Percentiles rank a stretch among this genome's conserved stretches.
Conservation (phyloP, 2,113 vertebrate species). For the Telmatochromis sp. region DNA sequence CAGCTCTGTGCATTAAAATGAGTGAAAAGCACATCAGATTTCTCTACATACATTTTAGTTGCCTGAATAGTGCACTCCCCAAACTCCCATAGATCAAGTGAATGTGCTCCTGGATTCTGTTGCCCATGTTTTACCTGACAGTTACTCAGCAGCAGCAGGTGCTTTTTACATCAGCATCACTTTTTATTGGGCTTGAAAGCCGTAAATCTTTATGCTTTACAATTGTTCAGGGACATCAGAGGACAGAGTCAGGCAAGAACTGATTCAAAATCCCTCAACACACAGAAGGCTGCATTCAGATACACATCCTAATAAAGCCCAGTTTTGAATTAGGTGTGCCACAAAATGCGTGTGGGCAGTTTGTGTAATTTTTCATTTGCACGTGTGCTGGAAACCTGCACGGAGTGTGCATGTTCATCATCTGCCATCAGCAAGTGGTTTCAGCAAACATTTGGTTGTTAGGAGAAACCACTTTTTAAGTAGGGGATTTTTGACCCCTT, state of each 20-base stretch:
- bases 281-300: neutral
- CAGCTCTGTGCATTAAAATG: neutral
- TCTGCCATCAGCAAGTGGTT: neutral
- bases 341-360: neutral
- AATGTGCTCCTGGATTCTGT: neutral
- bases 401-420: neutral
- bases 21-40: neutral
- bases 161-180: conserved; percentile 19
- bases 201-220: conserved; percentile 37
- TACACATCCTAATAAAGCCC: neutral
- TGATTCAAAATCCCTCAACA: neutral
- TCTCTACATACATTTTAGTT: neutral
- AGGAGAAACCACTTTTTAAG: neutral
- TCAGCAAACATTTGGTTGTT: neutral
- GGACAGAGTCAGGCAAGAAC: neutral
- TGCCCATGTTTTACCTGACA: conserved; percentile 21
- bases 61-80: neutral
- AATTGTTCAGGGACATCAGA: neutral
- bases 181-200: conserved; percentile 24
- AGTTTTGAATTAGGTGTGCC: neutral
- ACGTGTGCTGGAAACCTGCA: neutral
- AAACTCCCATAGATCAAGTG: neutral
- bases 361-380: neutral
- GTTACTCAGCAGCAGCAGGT: conserved; percentile 32
- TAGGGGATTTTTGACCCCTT: neutral